phyloP scores from a whole-genome alignment of 2,888 invertebrate genomes.

The Nomada ruficornis region DNA sequence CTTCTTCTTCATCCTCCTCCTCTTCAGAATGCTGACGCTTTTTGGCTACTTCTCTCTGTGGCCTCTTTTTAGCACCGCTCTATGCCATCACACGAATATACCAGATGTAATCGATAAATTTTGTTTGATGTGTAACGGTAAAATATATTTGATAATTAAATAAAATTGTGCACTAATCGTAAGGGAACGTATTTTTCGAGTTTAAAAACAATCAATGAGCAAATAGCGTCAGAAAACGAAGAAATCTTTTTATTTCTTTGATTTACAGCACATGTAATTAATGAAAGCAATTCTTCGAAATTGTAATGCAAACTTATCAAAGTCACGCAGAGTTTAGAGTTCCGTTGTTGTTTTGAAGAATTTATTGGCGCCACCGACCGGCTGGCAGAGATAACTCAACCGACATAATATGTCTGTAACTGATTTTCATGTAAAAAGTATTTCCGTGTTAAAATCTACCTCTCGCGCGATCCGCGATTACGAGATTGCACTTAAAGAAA shows the following conservation, averaged over 20 bases:
- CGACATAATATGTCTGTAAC: slow-evolving; percentile 6
- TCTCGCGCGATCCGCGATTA: neutral
- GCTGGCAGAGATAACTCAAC: slow-evolving; percentile 74
- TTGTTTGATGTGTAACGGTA: too few relatives aligned
- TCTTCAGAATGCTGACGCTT: slow-evolving; percentile 82
- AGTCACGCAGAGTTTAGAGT: neutral
- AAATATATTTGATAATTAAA: too few relatives aligned
- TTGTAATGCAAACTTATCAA: neutral
- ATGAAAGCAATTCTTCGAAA: too few relatives aligned
- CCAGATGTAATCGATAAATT: neutral
- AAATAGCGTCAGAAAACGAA: too few relatives aligned
- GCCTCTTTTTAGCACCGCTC: slow-evolving; percentile 79
- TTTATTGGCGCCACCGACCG: slow-evolving; percentile 76
- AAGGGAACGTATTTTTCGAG: too few relatives aligned
- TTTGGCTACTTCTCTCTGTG: slow-evolving; percentile 80
- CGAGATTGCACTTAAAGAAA: neutral
- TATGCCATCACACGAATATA: slow-evolving; percentile 45
- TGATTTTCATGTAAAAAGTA: neutral
- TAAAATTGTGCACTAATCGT: too few relatives aligned
- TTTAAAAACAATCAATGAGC: too few relatives aligned
- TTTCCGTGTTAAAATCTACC: neutral
- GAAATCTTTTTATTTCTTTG: too few relatives aligned
- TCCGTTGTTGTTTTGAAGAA: slow-evolving; percentile 57
- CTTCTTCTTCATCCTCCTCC: slow-evolving; percentile 81
- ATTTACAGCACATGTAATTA: too few relatives aligned